These are phyloP conservation scores for Plutella xylostella DNA, from an alignment of 2,888 invertebrate species.

Conservation along the genomic window DNA sequence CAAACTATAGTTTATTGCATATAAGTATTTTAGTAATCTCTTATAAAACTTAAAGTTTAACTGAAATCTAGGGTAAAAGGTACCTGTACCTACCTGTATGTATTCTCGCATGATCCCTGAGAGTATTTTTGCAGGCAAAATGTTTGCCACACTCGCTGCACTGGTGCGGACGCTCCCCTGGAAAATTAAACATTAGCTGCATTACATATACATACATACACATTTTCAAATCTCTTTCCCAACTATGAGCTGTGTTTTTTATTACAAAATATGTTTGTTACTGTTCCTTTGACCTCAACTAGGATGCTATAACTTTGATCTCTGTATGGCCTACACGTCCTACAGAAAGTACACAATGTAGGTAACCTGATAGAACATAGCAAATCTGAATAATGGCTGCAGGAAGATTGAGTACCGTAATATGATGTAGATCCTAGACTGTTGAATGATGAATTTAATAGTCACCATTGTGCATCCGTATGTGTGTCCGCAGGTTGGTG, in stretches of 20 bases:
- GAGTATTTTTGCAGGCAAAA: conserved; percentile 35
- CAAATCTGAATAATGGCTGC: too few relatives aligned
- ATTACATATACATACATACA: too few relatives aligned
- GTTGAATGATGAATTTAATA: neutral
- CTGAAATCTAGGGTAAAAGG: neutral
- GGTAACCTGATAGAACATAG: too few relatives aligned
- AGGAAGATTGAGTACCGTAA: too few relatives aligned
- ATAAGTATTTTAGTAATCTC: too few relatives aligned
- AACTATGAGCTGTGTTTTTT: too few relatives aligned
- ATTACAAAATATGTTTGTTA: too few relatives aligned
- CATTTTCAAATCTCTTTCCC: too few relatives aligned
- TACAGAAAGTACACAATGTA: conserved; percentile 24
- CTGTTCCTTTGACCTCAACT: too few relatives aligned
- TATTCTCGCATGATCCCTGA: conserved; percentile 35
- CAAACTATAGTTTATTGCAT: too few relatives aligned
- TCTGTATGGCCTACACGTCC: conserved; percentile 6
- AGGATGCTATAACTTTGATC: neutral
- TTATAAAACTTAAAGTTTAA: too few relatives aligned
- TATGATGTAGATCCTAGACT: too few relatives aligned
- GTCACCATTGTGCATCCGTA: conserved; percentile 36
- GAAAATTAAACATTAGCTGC: conserved; percentile 17
- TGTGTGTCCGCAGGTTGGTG: conserved; percentile 37
- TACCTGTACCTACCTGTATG: conserved; percentile 33
- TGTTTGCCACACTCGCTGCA: conserved; percentile 38
- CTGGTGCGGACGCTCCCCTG: conserved; percentile 42